Percentiles rank a stretch among this genome's conserved stretches.
These are phyloP conservation scores for Lycaon pictus DNA, from an alignment of 2,113 vertebrate species.

Conservation along the genomic window DNA sequence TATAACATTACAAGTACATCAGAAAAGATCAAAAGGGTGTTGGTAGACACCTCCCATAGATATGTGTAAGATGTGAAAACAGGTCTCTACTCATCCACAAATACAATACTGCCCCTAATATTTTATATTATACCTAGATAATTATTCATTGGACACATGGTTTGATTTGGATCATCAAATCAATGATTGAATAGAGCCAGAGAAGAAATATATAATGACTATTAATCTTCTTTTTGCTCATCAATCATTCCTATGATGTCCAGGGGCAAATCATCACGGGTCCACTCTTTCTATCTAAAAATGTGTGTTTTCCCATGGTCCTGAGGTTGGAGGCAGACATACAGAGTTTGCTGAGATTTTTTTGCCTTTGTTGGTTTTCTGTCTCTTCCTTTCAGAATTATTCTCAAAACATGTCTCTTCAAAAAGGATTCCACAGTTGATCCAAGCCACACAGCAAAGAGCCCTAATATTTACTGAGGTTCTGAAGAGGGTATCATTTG, in stretches of 20 bases:
- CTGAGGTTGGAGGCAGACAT: neutral
- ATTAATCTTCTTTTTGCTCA: neutral
- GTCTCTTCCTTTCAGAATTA: neutral
- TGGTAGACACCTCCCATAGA: neutral
- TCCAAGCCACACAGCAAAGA: neutral
- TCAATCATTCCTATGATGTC: neutral
- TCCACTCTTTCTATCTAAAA: neutral
- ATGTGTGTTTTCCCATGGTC: neutral
- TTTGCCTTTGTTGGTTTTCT: neutral
- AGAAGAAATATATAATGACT: neutral
- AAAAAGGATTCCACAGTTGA: neutral
- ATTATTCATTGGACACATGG: neutral
- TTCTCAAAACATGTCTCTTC: slow-evolving; percentile 1
- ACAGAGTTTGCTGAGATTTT: neutral
- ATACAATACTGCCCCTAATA: neutral
- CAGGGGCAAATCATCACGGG: neutral
- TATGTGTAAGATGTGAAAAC: neutral
- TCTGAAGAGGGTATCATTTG: neutral
- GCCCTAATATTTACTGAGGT: neutral
- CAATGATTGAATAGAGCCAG: neutral
- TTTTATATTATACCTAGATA: neutral
- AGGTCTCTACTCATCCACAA: neutral
- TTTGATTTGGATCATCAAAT: slow-evolving; percentile 19
- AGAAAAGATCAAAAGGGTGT: neutral
- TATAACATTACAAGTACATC: neutral